phyloP scores from a whole-genome alignment of 2,888 invertebrate species.

The Platycheirus albimanus region DNA sequence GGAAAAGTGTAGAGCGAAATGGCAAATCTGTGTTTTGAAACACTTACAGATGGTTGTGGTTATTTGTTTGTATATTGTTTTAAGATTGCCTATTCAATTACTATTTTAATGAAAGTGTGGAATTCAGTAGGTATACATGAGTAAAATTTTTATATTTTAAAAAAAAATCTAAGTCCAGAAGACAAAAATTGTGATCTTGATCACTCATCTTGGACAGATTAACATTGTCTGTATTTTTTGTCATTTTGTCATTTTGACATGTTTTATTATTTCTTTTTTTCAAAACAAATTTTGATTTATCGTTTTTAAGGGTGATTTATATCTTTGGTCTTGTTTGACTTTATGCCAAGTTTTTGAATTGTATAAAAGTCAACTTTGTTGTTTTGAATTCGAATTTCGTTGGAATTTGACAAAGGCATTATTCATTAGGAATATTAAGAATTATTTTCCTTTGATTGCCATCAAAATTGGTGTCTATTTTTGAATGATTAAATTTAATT shows the following conservation, averaged over 20 bases:
- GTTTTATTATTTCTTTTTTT: background rate
- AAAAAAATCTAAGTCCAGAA: no score
- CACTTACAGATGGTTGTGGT: background rate
- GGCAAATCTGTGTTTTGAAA: background rate
- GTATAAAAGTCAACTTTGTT: background rate
- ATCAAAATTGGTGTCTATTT: no score
- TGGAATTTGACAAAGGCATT: background rate
- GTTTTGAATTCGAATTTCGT: background rate
- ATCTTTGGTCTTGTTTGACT: background rate
- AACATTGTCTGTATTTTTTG: no score
- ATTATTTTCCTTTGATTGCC: no score
- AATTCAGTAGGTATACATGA: no score
- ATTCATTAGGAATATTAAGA: background rate
- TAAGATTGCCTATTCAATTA: no score
- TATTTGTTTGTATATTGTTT: no score
- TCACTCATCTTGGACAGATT: no score
- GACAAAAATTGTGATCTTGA: no score
- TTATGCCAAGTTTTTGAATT: background rate
- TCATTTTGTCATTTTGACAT: background rate
- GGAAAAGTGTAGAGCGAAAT: background rate
- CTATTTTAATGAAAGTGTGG: no score
- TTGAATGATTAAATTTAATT: no score
- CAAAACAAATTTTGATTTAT: background rate
- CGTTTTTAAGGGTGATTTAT: background rate
- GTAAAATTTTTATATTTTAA: no score